phyloP scores from a whole-genome alignment of 2,797 vertebrate genomes.

The Leucoraja ocellata region DNA sequence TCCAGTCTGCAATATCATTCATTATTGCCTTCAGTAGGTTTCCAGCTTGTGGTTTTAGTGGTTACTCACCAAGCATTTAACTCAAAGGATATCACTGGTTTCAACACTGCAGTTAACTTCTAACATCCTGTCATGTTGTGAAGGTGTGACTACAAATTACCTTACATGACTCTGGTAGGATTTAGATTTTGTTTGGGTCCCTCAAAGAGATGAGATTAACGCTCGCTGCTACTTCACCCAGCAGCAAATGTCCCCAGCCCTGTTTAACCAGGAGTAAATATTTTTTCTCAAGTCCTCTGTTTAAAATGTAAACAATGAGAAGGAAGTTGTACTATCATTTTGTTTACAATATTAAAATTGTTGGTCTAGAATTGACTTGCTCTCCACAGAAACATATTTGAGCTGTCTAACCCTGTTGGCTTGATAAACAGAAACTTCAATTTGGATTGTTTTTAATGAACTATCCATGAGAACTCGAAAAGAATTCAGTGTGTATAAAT shows the following conservation, averaged over 20 bases:
- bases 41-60: not conserved
- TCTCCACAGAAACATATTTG: not conserved
- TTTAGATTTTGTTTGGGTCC: not conserved
- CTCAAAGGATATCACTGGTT: not conserved
- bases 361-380: not conserved
- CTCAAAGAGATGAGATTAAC: too few species aligned
- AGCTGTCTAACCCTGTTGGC: not conserved
- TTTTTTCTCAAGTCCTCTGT: not conserved
- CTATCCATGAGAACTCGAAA: not conserved
- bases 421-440: not conserved
- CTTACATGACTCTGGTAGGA: not conserved
- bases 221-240: too few species aligned
- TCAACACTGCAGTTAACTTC: not conserved
- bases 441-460: slow-evolving; percentile 17
- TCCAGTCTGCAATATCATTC: too few species aligned
- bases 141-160: not conserved
- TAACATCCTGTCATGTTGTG: not conserved
- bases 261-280: too few species aligned
- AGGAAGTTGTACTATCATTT: not conserved
- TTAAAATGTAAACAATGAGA: not conserved
- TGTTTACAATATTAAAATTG: not conserved
- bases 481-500: slow-evolving; percentile 29
- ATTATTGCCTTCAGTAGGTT: too few species aligned
- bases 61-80: not conserved
- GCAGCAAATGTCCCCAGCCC: too few species aligned